Evolutionary conservation across 1,140 invertebrate species (phyloP).

Genomic region (Delia radicum): DNA sequence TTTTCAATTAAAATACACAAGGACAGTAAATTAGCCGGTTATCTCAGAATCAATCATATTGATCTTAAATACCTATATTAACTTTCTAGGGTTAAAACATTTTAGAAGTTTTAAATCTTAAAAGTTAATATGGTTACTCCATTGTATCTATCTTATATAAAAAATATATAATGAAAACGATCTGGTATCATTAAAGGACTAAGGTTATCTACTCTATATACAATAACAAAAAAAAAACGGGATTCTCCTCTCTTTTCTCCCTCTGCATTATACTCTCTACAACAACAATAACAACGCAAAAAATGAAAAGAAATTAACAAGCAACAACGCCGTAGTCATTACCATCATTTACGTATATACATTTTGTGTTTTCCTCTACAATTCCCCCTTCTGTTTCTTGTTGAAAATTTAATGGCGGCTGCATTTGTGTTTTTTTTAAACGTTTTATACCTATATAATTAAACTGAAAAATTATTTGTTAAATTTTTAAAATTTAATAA

Average conservation of each 20-base stretch:
- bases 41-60: too few species aligned
- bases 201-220: too few species aligned
- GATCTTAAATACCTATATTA: too few species aligned
- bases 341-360: neutral
- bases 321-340: neutral
- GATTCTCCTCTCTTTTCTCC: neutral
- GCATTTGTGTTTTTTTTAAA: neutral
- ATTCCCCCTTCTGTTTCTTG: neutral
- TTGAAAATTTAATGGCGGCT: constrained; percentile 9
- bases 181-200: neutral
- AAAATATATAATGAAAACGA: too few species aligned
- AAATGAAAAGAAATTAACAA: neutral
- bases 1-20: too few species aligned
- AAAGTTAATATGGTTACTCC: too few species aligned
- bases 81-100: too few species aligned
- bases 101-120: too few species aligned
- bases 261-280: neutral
- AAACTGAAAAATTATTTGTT: neutral
- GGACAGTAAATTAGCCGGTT: too few species aligned
- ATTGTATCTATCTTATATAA: too few species aligned
- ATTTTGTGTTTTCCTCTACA: neutral
- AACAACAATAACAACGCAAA: neutral
- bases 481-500: neutral
- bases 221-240: too few species aligned
- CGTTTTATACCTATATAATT: neutral